A percentile compares a stretch with the other conserved stretches of the same genome.
Evolutionary conservation across 2,888 invertebrate genomes (phyloP).

Genomic region (Steinernema hermaphroditum): DNA sequence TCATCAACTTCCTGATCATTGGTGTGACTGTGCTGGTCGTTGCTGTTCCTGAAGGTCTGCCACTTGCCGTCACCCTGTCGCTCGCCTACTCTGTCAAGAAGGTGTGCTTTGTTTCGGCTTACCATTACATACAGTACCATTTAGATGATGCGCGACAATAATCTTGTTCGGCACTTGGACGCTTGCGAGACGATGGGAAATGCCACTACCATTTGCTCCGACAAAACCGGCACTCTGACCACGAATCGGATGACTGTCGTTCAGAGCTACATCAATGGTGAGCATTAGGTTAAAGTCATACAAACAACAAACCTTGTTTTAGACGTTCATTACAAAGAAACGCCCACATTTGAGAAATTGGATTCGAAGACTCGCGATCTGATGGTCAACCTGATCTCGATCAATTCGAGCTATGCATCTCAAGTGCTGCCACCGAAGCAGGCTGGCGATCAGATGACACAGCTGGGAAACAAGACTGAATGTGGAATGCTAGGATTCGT

Average conservation of each 20-base stretch:
- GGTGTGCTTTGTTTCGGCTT: conserved; percentile 72
- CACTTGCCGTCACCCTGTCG: conserved; percentile 93
- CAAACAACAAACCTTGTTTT: conserved; percentile 23
- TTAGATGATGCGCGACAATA: conserved; percentile 71
- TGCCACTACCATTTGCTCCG: conserved; percentile 71
- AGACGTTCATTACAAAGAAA: conserved; percentile 62
- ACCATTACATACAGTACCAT: neutral
- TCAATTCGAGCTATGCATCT: conserved; percentile 97
- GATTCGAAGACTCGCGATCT: conserved; percentile 81
- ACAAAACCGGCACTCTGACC: conserved; percentile 71
- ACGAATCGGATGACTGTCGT: conserved; percentile 72
- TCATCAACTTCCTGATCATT: conserved; percentile 96
- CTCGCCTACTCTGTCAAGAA: conserved; percentile 94
- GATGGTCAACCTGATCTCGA: conserved; percentile 82
- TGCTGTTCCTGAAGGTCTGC: conserved; percentile 97
- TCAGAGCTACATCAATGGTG: conserved; percentile 71
- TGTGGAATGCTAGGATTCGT: conserved; percentile 95
- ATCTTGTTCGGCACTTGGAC: conserved; percentile 71
- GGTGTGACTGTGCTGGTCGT: conserved; percentile 99
- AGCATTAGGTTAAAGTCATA: neutral
- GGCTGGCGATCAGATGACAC: conserved; percentile 82
- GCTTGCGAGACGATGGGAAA: conserved; percentile 72
- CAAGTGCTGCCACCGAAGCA: conserved; percentile 77
- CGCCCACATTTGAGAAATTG: conserved; percentile 83
- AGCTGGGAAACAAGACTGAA: conserved; percentile 99